phyloP scores from a whole-genome alignment of 2,113 vertebrate species.

The Synodontis membranacea region DNA sequence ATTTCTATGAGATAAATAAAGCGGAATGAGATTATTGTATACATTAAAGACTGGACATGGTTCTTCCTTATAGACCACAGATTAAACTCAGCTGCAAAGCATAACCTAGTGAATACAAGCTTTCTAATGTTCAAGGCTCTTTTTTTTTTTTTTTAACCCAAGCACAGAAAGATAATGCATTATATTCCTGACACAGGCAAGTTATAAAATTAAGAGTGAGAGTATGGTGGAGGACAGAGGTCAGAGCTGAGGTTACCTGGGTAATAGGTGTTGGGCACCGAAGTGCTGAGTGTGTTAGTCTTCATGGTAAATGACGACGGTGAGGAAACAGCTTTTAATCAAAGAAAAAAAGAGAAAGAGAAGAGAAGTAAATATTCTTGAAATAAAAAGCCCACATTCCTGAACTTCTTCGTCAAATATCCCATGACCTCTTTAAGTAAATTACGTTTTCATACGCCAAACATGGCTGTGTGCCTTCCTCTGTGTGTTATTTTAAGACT shows the following conservation, averaged over 20 bases:
- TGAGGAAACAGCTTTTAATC: slow-evolving; percentile 85
- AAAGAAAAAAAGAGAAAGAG: slow-evolving; percentile 51
- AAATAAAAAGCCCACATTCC: background rate
- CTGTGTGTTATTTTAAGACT: slow-evolving; percentile 33
- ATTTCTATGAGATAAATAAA: background rate
- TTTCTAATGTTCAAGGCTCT: background rate
- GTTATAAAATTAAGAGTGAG: background rate
- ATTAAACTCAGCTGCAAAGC: background rate
- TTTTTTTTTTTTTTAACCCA: background rate
- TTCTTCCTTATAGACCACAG: background rate
- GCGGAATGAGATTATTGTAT: background rate
- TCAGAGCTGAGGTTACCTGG: slow-evolving; percentile 81
- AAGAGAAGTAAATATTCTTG: slow-evolving; percentile 23
- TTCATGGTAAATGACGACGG: slow-evolving; percentile 96
- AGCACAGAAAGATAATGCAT: background rate
- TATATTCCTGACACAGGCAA: background rate
- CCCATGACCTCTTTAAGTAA: background rate
- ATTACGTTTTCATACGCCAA: background rate
- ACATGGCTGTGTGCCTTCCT: slow-evolving; percentile 11
- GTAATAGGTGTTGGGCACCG: slow-evolving; percentile 91
- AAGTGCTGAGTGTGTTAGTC: slow-evolving; percentile 92
- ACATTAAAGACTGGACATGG: background rate
- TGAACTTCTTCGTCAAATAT: slow-evolving; percentile 13
- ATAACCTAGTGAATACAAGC: background rate
- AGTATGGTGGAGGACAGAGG: slow-evolving; percentile 10